phyloP scores from a whole-genome alignment of 2,888 invertebrate species.

The Parnassius smintheus region DNA sequence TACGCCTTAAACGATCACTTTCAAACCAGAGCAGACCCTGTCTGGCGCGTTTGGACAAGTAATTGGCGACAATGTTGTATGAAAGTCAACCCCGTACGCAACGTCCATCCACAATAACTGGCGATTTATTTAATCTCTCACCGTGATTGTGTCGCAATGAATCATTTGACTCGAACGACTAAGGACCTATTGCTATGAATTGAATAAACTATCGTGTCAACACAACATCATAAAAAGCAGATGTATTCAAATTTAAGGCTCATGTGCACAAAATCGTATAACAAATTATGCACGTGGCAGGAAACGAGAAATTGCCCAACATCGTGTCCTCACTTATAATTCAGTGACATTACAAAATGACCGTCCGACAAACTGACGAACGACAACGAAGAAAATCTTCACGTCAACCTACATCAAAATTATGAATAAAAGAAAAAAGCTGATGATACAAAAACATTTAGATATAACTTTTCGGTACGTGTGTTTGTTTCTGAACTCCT shows the following conservation, averaged over 20 bases:
- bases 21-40: constrained; percentile 15
- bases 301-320: constrained; percentile 46
- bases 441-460: constrained; percentile 33
- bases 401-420: constrained; percentile 68
- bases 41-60: constrained; percentile 36
- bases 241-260: constrained; percentile 47
- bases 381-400: constrained; percentile 41
- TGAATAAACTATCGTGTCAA: constrained; percentile 53
- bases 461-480: too few relatives aligned
- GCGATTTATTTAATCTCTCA: constrained; percentile 60
- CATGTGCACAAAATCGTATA: constrained; percentile 35
- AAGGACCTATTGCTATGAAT: constrained; percentile 54
- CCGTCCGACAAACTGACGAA: constrained; percentile 29
- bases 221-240: constrained; percentile 39
- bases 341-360: constrained; percentile 54
- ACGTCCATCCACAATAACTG: constrained; percentile 42
- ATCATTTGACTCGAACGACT: constrained; percentile 49
- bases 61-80: constrained; percentile 48
- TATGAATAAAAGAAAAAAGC: constrained; percentile 46
- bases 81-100: constrained; percentile 44
- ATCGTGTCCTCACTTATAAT: constrained; percentile 49
- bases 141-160: constrained; percentile 55
- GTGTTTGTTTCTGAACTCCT: too few relatives aligned
- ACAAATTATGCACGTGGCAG: constrained; percentile 41
- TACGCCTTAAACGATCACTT: constrained; percentile 2